Evolutionary conservation across 2,888 invertebrate species (phyloP), one percentile per base, ranked within the genome.

Genomic region (Lingula anatina): DNA sequence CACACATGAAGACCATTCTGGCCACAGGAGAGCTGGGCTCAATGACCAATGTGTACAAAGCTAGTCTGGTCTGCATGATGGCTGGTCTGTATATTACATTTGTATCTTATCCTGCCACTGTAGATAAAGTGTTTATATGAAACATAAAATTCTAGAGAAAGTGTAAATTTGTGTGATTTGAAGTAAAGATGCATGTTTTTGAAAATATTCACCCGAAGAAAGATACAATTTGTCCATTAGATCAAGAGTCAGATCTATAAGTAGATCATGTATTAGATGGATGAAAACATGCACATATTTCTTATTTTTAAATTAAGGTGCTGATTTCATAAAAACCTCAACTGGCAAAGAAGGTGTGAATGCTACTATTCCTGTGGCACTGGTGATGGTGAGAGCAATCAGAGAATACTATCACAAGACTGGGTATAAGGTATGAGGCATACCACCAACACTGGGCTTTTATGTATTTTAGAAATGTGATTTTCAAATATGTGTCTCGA

Each of bases 321-420:
- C 94, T 3, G 91, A 99, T 79, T 99, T 99, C 71, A 96, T 99
- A 54, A 99, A 99, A 80, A 97, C 97, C 2, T 96, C 96, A 0
- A 99, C 97, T 0, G 96, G 83, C 5, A 99, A 99, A 78, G 99
- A 99, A 78, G 77, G 84, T 1, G 86, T 93, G 0, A 99, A 99
- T 80, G 97, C 99, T 0, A 96, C 91, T 1, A 77, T 97, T 18
- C 86, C 89, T 5, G 86, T 89, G 40, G 95, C 94, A 0, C 80
- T 94, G 46, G 87, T 95, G 1, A 99, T 99, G 97, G 88, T 90
- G 60, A 80, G 87, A 66, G 97, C 96, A 24, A 96, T 99, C 56
- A 81, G 86, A 54, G 74, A 76, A 44, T 86, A 87, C 58, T 92
- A 85, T 69, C 77, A 82, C 5, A 79, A 79, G 65, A 89, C 89